These are phyloP conservation scores for Colletes gigas DNA, from an alignment of 1,140 invertebrate genomes.

Conservation along the genomic window DNA sequence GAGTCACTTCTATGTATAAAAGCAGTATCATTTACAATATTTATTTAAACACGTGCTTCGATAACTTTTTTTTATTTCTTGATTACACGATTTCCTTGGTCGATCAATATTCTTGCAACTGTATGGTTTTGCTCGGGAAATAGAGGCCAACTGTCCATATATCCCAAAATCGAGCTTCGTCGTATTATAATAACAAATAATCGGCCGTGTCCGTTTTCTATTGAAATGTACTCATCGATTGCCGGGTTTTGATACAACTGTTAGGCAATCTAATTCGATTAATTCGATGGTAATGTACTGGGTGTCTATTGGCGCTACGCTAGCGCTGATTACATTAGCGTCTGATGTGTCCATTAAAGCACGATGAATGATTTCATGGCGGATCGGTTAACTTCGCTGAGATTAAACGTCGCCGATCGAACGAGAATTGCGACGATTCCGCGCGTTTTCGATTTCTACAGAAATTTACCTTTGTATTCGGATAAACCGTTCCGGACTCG, in stretches of 20 bases:
- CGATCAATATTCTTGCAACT: too few relatives aligned
- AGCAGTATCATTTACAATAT: too few relatives aligned
- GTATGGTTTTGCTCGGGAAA: too few relatives aligned
- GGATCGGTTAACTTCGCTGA: neutral
- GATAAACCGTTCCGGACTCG: neutral
- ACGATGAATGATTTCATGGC: neutral
- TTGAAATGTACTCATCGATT: neutral
- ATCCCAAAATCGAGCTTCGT: too few relatives aligned
- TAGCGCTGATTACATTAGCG: constrained; percentile 2
- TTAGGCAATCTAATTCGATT: neutral
- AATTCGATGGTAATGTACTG: neutral
- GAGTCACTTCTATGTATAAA: too few relatives aligned
- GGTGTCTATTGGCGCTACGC: neutral
- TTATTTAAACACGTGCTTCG: too few relatives aligned
- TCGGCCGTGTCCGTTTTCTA: too few relatives aligned
- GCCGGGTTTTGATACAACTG: neutral
- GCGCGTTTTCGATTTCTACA: neutral
- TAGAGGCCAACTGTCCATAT: too few relatives aligned
- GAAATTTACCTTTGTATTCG: neutral
- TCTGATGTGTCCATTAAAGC: neutral
- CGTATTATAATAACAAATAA: too few relatives aligned
- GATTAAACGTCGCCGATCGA: neutral
- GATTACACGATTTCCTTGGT: too few relatives aligned
- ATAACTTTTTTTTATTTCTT: too few relatives aligned
- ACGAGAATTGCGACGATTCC: neutral